Evolutionary conservation across 2,888 invertebrate species (phyloP).

Genomic region (Stramonita haemastoma): DNA sequence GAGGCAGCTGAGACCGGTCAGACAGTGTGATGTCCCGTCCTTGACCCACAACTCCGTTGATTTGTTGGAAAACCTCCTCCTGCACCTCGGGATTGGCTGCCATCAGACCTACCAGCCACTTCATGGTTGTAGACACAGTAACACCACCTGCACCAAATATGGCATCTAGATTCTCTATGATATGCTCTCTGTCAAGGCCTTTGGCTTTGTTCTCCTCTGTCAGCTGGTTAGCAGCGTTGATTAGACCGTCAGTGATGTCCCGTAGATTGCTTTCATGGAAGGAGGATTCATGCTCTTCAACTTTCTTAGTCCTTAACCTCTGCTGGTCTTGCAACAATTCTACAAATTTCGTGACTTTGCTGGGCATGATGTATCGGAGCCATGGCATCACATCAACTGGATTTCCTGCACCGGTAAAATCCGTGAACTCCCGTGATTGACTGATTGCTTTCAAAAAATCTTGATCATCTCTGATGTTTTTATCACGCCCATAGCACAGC

Average conservation of each 20-base stretch:
- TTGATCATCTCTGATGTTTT: conserved; percentile 44
- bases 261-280: conserved; percentile 49
- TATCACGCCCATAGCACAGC: conserved; percentile 48
- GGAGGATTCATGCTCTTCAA: conserved; percentile 49
- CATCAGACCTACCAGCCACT: conserved; percentile 67
- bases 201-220: conserved; percentile 55
- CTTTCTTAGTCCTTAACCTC: not conserved
- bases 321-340: conserved; percentile 11
- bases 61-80: conserved; percentile 64
- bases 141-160: conserved; percentile 70
- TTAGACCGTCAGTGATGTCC: conserved; percentile 60
- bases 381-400: conserved; percentile 58
- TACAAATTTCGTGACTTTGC: conserved; percentile 37
- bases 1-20: conserved; percentile 47
- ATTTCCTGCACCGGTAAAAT: conserved; percentile 53
- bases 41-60: conserved; percentile 57
- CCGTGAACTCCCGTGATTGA: conserved; percentile 27
- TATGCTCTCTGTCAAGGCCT: conserved; percentile 62
- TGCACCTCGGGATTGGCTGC: conserved; percentile 64
- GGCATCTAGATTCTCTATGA: conserved; percentile 67
- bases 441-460: conserved; percentile 39
- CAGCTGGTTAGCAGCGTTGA: conserved; percentile 43
- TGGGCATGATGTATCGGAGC: conserved; percentile 50
- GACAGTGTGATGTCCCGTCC: conserved; percentile 53
- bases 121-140: conserved; percentile 65